Base-by-base conservation (phyloP, 2,113 vertebrate genomes). In the Campylomormyrus tamandua region DNA sequence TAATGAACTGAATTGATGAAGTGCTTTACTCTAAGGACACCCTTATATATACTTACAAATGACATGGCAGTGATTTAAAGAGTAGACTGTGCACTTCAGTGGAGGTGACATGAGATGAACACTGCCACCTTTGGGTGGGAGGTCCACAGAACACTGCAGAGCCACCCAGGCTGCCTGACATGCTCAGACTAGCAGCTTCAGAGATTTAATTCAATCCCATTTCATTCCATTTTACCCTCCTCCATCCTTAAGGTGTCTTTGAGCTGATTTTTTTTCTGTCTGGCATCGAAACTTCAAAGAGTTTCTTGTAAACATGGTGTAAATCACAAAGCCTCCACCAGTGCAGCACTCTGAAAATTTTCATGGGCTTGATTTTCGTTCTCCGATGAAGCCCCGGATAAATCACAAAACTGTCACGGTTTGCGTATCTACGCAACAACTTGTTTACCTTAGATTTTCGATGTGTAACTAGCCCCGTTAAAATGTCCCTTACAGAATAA, bases 221-320 rank as follows among this genome's bases (percentile, higher is more conserved):
- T 58, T 53, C 53, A 35, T 87, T 58, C 87, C 13, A 19, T 15
- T 62, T 21, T 58, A 15, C 31, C 49, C 31, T 53, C 86, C 87
- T n/a, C 53, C 19, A 31, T 58, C 52, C 87, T 42, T 39, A 62
- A 5, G 6, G 31, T 24, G 52, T 52, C n/a, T 87, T 87, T 58
- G 50, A 58, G 27, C 13, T 87, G 49, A 2, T 7, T 87, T 50
- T 50, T 87, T 87, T 87, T 7, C 87, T 45, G 87, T 87, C 31
- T 87, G 87, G 87, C 17, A 58, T 2, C 2, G 9, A 87, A 87
- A 87, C 87, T 62, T 87, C 87, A 87, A 87, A 87, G 87, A 21
- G 49, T 42, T 58, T 35, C 48, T 31, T 21, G 87, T 31, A 62
- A 42, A 58, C 17, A 5, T 45, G 31, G 50, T 62, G 42, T 87